phyloP scores from a whole-genome alignment of 2,113 vertebrate species.

The Pelecanus crispus region DNA sequence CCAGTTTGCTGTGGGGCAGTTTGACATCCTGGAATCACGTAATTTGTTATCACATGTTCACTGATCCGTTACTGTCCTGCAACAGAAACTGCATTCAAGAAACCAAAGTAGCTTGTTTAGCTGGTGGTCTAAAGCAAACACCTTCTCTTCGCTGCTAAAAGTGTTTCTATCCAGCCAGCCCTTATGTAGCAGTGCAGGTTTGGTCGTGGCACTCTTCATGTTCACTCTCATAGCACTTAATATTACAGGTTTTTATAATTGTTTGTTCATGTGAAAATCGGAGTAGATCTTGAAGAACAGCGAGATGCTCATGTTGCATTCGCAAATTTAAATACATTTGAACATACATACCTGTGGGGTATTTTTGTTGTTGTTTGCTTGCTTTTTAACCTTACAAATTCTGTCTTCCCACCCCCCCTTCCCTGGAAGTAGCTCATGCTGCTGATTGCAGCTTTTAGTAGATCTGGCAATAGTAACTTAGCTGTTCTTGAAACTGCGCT shows the following conservation, averaged over 20 bases:
- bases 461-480: background rate
- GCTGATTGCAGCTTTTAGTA: background rate
- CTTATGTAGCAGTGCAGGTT: background rate
- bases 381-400: background rate
- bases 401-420: rapidly evolving
- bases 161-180: background rate
- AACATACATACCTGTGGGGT: rapidly evolving
- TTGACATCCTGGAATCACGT: slow-evolving; percentile 8
- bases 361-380: background rate
- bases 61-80: slow-evolving; percentile 3
- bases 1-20: background rate
- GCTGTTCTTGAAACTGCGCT: background rate
- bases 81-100: slow-evolving; percentile 14
- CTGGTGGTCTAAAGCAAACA: background rate
- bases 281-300: background rate
- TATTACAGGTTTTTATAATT: background rate
- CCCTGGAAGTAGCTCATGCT: background rate
- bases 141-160: background rate
- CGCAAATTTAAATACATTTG: background rate
- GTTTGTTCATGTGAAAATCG: background rate
- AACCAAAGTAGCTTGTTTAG: background rate
- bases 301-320: background rate
- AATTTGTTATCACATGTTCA: background rate
- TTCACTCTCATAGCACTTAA: background rate
- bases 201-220: background rate